Conservation (phyloP, 1,140 invertebrate species). For the Pissodes strobi region DNA sequence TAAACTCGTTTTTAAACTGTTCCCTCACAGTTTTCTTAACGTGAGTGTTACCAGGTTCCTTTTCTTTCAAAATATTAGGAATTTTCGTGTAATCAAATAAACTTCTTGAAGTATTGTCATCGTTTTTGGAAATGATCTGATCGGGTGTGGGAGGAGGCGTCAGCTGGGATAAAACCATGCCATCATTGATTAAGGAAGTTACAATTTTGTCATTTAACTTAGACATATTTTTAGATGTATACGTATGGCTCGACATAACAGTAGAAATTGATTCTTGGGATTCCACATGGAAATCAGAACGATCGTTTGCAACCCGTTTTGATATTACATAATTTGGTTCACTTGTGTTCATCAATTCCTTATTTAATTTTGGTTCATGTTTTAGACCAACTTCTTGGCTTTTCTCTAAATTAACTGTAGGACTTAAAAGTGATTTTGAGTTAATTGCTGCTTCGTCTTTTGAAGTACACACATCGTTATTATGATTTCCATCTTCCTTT, state of each 20-base stretch:
- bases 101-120: not conserved
- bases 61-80: constrained; percentile 17
- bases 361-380: too few species aligned
- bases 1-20: not conserved
- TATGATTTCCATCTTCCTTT: not conserved
- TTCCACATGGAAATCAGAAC: not conserved
- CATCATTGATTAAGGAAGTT: not conserved
- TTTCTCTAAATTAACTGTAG: too few species aligned
- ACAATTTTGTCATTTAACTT: too few species aligned
- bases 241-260: not conserved
- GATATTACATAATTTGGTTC: too few species aligned
- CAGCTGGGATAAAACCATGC: constrained; percentile 26
- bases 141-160: constrained; percentile 49
- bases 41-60: constrained; percentile 18
- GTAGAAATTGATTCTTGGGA: not conserved
- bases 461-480: too few species aligned
- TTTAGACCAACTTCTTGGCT: too few species aligned
- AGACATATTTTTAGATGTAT: not conserved
- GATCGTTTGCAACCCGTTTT: too few species aligned
- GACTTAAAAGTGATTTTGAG: too few species aligned
- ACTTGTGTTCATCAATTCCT: too few species aligned
- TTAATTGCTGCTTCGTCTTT: too few species aligned
- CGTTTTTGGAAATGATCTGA: constrained; percentile 27
- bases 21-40: not conserved
- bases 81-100: constrained; percentile 31